Evolutionary conservation across 1,140 invertebrate species (phyloP).

Genomic region (Paralvinella palmiformis): DNA sequence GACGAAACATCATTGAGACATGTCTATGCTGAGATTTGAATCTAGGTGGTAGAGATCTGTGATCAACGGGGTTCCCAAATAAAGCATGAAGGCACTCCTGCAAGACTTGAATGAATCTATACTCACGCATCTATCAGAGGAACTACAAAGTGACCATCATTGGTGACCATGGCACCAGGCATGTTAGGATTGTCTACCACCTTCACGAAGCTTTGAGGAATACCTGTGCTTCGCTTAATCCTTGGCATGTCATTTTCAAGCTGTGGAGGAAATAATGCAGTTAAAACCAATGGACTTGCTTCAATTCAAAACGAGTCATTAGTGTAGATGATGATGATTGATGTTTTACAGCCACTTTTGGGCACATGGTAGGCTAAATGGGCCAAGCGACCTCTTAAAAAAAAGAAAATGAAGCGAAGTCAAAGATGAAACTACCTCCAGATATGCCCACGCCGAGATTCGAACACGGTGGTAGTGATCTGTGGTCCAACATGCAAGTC

Average conservation of each 20-base stretch:
- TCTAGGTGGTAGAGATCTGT: not conserved
- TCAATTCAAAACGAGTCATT: no score
- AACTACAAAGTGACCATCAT: slow-evolving; percentile 83
- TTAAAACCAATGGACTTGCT: no score
- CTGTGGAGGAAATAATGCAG: not conserved
- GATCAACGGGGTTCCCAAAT: not conserved
- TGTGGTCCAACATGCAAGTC: no score
- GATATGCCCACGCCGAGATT: no score
- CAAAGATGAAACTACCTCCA: no score
- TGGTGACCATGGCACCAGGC: slow-evolving; percentile 89
- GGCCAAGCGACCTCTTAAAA: no score
- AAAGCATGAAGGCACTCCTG: not conserved
- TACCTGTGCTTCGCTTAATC: slow-evolving; percentile 63
- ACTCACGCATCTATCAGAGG: slow-evolving; percentile 85
- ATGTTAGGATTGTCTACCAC: slow-evolving; percentile 80
- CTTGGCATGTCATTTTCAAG: not conserved
- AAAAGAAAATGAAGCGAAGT: no score
- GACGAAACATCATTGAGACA: not conserved
- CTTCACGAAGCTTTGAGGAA: slow-evolving; percentile 85
- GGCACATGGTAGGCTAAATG: no score
- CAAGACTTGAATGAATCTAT: not conserved
- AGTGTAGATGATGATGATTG: no score
- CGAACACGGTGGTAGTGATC: no score
- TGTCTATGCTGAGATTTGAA: not conserved
- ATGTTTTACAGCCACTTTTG: no score